Base-by-base conservation (phyloP, 2,113 vertebrate genomes). In the Malurus melanocephalus region DNA sequence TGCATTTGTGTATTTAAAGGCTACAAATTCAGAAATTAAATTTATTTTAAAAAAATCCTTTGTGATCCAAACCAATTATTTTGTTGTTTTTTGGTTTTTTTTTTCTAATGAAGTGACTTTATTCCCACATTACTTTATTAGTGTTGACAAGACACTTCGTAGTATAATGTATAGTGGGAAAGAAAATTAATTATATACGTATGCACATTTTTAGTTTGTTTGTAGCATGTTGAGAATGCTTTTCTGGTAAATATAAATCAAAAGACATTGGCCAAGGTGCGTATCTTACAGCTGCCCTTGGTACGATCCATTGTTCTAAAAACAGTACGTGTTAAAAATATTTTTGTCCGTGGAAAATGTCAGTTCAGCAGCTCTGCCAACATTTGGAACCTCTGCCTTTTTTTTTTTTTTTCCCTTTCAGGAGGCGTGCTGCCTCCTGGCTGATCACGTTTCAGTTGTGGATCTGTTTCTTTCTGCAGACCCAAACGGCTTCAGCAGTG, bases 241-340 rank as follows among this genome's bases (percentile, higher is more conserved):
- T 94, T 96, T 74, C 85, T 72, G 48, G 64, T 77, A 89, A 68
- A 87, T 81, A 53, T 87, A 95, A 95, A 95, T 92, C 79, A 94
- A 90, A 95, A 95, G 80, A 62, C 55, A 88, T 17, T 84, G 87
- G 59, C 57, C 78, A 92, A 79, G 26, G 55, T 80, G 53, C 64
- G 67, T 85, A 94, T 96, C 83, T 94, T 84, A 94, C 62, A 92
- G 57, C 80, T 96, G 88, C 46, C 92, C 87, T 96, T 95, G 71
- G 86, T 96, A 75, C 46, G 33, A 92, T 86, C 60, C 91, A 80
- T 82, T 94, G 83, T 97, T 95, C 75, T 93, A 95, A 95, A 95
- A 94, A 74, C 91, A 85, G 89, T 79, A 93, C 30, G 19, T 91
- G 84, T 95, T 91, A 81, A 94, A 95, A 81, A 77, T 83, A 85